phyloP scores from a whole-genome alignment of 92 coral and sea anemone species.

The Epizoanthus rinbou region DNA sequence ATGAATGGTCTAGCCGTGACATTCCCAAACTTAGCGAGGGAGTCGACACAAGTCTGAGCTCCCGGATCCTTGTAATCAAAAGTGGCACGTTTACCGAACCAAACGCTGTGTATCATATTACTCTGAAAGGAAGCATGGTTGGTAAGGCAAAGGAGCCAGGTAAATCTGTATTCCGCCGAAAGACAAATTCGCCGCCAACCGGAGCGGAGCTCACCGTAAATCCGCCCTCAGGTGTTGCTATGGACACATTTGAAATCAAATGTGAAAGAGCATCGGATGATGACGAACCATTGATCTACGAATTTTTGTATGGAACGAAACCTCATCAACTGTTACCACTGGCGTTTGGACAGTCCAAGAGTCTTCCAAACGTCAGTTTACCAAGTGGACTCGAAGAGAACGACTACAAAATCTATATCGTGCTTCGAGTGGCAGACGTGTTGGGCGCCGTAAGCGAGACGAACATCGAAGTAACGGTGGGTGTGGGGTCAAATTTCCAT shows the following conservation, averaged over 20 bases:
- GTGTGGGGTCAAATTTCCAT: not conserved
- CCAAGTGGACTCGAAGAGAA: not conserved
- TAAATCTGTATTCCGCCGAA: not conserved
- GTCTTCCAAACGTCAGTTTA: not conserved
- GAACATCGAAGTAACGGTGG: not conserved
- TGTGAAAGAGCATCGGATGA: not conserved
- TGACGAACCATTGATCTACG: not conserved
- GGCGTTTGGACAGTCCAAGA: not conserved
- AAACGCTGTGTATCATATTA: not conserved
- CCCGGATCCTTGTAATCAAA: constrained; percentile 2
- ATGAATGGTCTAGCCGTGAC: not conserved
- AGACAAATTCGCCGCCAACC: not conserved
- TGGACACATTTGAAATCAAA: not conserved
- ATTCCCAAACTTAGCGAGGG: not conserved
- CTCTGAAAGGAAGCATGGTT: not conserved
- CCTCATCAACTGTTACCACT: not conserved
- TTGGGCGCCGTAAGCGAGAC: not conserved
- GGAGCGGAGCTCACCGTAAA: not conserved
- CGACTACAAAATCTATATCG: not conserved
- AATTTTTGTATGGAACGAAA: not conserved
- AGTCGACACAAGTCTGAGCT: not conserved
- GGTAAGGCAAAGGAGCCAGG: not conserved
- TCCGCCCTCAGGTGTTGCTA: not conserved
- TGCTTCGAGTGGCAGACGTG: not conserved
- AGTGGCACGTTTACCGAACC: not conserved